These are phyloP conservation scores for Branchinecta sandiegonensis DNA, from an alignment of 2,888 invertebrate species.

Conservation along the genomic window DNA sequence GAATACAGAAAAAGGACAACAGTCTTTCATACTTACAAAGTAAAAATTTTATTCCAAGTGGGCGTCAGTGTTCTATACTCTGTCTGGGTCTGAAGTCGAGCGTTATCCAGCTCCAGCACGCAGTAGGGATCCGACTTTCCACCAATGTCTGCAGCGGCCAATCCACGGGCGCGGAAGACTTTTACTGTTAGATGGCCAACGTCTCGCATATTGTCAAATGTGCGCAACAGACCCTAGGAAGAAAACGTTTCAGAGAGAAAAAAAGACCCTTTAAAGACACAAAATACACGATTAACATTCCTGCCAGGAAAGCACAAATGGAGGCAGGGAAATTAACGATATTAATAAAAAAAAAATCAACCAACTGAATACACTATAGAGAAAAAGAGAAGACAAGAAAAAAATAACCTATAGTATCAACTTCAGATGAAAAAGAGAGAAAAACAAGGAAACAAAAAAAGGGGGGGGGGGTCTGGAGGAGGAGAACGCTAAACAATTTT, in stretches of 20 bases:
- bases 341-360: too few relatives aligned
- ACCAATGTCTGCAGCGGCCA: constrained; percentile 87
- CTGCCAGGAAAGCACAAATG: too few relatives aligned
- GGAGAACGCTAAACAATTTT: constrained; percentile 1
- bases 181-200: constrained; percentile 90
- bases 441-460: neutral
- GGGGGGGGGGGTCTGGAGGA: neutral
- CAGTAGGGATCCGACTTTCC: constrained; percentile 98
- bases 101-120: constrained; percentile 85
- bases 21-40: constrained; percentile 55
- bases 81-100: constrained; percentile 80
- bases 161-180: constrained; percentile 63
- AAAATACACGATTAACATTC: too few relatives aligned
- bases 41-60: constrained; percentile 97
- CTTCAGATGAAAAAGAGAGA: too few relatives aligned
- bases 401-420: too few relatives aligned
- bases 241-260: constrained; percentile 14
- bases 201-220: constrained; percentile 59
- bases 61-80: constrained; percentile 94
- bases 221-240: constrained; percentile 48
- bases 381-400: too few relatives aligned
- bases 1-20: neutral
- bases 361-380: too few relatives aligned
- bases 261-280: neutral
- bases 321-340: too few relatives aligned